Evolutionary conservation across 2,797 vertebrate genomes (phyloP).

Genomic region (Gadopsis marmoratus): DNA sequence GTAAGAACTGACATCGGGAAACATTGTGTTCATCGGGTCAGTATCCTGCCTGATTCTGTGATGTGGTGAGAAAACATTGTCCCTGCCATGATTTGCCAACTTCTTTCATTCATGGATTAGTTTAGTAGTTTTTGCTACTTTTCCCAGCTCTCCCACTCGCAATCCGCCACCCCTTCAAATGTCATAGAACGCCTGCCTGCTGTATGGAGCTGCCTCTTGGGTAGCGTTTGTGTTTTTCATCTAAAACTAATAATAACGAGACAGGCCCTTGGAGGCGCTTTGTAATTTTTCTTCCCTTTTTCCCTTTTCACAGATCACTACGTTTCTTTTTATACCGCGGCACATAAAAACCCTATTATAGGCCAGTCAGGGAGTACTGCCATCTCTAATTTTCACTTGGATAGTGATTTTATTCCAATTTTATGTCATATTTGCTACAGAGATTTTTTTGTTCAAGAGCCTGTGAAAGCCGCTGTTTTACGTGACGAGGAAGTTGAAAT

Average conservation of each 20-base stretch:
- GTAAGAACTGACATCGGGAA: not conserved
- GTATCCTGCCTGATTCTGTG: slow-evolving; percentile 15
- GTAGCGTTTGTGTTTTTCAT: slow-evolving; percentile 80
- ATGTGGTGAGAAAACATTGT: slow-evolving; percentile 19
- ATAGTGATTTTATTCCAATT: slow-evolving; percentile 65
- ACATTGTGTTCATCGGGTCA: not conserved
- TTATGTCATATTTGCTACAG: slow-evolving; percentile 67
- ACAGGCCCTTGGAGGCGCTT: slow-evolving; percentile 73
- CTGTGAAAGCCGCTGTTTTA: slow-evolving; percentile 48
- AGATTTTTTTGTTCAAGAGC: slow-evolving; percentile 58
- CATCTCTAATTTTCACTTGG: slow-evolving; percentile 75
- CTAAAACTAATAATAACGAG: slow-evolving; percentile 83
- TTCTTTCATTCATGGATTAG: slow-evolving; percentile 42
- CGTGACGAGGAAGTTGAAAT: slow-evolving; percentile 41
- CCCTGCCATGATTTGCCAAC: slow-evolving; percentile 28
- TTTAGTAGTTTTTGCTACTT: slow-evolving; percentile 34
- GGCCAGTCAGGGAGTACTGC: slow-evolving; percentile 69
- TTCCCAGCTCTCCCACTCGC: slow-evolving; percentile 43
- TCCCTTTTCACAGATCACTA: slow-evolving; percentile 74
- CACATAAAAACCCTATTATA: slow-evolving; percentile 76
- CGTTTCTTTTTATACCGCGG: slow-evolving; percentile 64
- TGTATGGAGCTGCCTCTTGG: slow-evolving; percentile 65
- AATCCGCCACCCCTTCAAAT: slow-evolving; percentile 68
- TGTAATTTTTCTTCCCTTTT: slow-evolving; percentile 76
- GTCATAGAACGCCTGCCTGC: slow-evolving; percentile 65